Conservation (phyloP, 2,797 vertebrate genomes). For the Malacoraja senta region DNA sequence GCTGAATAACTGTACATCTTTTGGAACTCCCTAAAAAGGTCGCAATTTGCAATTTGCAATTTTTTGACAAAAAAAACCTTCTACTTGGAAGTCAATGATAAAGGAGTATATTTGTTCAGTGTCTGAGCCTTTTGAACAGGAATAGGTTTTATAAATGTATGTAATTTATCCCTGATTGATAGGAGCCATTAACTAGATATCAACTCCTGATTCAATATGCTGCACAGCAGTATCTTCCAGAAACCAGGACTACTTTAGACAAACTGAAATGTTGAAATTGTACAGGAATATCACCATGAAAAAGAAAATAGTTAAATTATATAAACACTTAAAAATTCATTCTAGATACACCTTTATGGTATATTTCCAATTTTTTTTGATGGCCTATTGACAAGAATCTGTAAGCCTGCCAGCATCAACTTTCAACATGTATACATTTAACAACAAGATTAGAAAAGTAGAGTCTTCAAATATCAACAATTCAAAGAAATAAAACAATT, state of each 20-base stretch:
- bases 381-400: too few relatives aligned
- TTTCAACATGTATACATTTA: background rate
- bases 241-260: slow-evolving; percentile 10
- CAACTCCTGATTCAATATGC: slow-evolving; percentile 37
- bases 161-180: slow-evolving; percentile 37
- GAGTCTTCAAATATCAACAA: background rate
- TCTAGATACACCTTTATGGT: background rate
- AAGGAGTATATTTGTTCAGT: slow-evolving; percentile 10
- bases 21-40: background rate
- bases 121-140: background rate
- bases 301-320: background rate
- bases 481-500: background rate
- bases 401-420: background rate
- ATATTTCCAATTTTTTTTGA: background rate
- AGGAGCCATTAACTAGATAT: slow-evolving; percentile 35
- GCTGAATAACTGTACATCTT: background rate
- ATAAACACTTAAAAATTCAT: background rate
- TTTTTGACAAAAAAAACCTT: background rate
- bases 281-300: background rate
- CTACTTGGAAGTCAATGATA: slow-evolving; percentile 28
- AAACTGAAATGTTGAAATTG: slow-evolving; percentile 8
- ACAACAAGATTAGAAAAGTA: background rate
- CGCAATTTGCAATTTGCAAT: background rate
- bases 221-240: slow-evolving; percentile 19
- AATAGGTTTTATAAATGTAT: slow-evolving; percentile 29